Evolutionary conservation across 2,888 invertebrate species (phyloP), one percentile per base, ranked within the genome.

Genomic region (Polydesmus complanatus): DNA sequence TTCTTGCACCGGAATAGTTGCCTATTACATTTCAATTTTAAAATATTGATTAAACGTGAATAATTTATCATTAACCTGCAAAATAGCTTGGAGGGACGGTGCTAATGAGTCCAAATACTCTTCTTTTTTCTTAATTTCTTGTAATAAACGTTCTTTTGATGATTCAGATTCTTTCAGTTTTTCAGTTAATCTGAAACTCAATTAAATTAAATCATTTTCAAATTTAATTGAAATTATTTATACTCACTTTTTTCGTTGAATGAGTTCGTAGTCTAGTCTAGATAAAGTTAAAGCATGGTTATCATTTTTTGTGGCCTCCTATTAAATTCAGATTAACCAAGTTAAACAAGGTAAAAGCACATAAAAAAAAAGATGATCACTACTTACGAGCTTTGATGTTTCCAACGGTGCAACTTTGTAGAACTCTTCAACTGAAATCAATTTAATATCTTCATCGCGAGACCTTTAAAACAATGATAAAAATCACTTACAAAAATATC

Each of bases 391-490:
- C 65, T 83, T 78, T 18, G 84, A 78, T 61, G 89, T 79, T 54
- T 78, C 78, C 66, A 78, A 74, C 8, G 90, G 88, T 22, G 92
- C 91, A 72, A 85, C 81, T 68, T 79, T 78, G 70, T 85, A 86
- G 73, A 95, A 95, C 69, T 91, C 87, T 61, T 87, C 84, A 57
- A 87, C 79, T 0, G 88, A 75, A 1, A 96, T 86, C 56, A 96
- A 78, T 69, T 92, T 87, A 68, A 96, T 91, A 70, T 86, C 86
- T 75, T 94, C 91, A 79, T 95, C 93, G 73, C 90, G 89, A 11
- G 94, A 94, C 72, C 84, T 85, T 37, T 37, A 56, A 56, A 37
- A 37, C n/a, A 14, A 5, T 56, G 27, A 19, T 18, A 21, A 54
- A 21, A 19, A 8, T 26, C n/a, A 26, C 22, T 8, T 8, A 48